A percentile compares a stretch with the other conserved stretches of the same genome.
Evolutionary conservation across 2,888 invertebrate species (phyloP).

Genomic region (Chrysomela aeneicollis): DNA sequence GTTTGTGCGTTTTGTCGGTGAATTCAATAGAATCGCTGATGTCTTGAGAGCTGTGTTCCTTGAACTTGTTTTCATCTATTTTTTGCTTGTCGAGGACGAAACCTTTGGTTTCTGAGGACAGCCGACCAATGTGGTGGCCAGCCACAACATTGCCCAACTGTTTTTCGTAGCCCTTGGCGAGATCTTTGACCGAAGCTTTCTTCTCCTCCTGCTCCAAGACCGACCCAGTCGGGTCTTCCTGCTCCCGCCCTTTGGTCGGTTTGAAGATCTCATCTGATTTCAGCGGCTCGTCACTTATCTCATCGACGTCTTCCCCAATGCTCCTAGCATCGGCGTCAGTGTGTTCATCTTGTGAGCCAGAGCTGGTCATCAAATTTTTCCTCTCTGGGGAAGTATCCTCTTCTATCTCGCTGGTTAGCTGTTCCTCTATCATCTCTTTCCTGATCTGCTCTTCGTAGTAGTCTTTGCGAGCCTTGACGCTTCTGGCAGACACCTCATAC

Average conservation of each 20-base stretch:
- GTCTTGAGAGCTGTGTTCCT: slow-evolving; percentile 36
- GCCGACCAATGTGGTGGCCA: slow-evolving; percentile 39
- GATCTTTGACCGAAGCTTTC: slow-evolving; percentile 48
- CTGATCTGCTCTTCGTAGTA: slow-evolving; percentile 70
- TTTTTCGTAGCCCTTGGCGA: slow-evolving; percentile 48
- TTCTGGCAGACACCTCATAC: slow-evolving; percentile 65
- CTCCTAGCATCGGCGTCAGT: slow-evolving; percentile 39
- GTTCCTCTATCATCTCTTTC: slow-evolving; percentile 66
- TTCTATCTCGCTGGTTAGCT: slow-evolving; percentile 62
- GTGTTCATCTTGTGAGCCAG: slow-evolving; percentile 45
- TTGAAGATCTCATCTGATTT: slow-evolving; percentile 34
- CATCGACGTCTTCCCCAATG: slow-evolving; percentile 39
- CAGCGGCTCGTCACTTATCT: slow-evolving; percentile 39
- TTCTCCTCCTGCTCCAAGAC: slow-evolving; percentile 34
- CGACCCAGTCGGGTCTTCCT: slow-evolving; percentile 21
- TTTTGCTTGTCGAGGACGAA: slow-evolving; percentile 29
- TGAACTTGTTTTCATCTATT: slow-evolving; percentile 17
- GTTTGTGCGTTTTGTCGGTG: slow-evolving; percentile 42
- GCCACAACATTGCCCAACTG: slow-evolving; percentile 45
- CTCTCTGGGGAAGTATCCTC: slow-evolving; percentile 62
- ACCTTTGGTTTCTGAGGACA: slow-evolving; percentile 33
- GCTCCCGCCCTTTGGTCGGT: slow-evolving; percentile 40
- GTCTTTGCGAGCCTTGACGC: slow-evolving; percentile 66
- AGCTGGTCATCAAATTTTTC: slow-evolving; percentile 54
- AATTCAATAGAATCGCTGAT: slow-evolving; percentile 44